Evolutionary conservation across 2,113 vertebrate species (phyloP).

Genomic region (Microtus richardsoni): DNA sequence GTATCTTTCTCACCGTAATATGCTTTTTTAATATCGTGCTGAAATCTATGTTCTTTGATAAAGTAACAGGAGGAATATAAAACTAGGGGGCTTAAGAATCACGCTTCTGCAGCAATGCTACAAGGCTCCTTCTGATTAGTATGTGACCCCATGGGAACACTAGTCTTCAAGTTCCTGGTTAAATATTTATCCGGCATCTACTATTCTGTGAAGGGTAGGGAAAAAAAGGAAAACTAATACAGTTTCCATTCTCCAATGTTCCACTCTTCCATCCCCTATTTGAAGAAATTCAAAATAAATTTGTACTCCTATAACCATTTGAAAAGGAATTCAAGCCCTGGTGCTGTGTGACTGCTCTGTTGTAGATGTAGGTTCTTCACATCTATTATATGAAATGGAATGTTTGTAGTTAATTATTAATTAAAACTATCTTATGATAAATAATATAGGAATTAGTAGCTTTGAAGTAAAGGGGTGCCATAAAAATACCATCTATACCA

Average conservation of each 20-base stretch:
- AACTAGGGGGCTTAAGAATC: conserved; percentile 50
- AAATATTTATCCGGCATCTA: conserved; percentile 66
- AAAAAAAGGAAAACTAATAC: conserved; percentile 26
- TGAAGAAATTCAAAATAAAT: neutral
- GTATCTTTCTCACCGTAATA: conserved; percentile 26
- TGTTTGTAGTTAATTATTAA: neutral
- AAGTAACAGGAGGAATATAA: conserved; percentile 30
- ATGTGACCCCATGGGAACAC: neutral
- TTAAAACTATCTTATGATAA: neutral
- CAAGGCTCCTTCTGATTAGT: conserved; percentile 21
- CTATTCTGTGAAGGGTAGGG: neutral
- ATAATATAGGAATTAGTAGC: neutral
- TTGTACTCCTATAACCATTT: neutral
- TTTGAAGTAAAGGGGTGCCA: neutral
- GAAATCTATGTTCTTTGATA: conserved; percentile 58
- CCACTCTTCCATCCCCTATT: neutral
- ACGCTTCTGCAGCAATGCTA: neutral
- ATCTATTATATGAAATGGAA: neutral
- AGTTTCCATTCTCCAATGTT: conserved; percentile 4
- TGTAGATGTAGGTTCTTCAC: neutral
- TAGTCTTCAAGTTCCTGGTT: conserved; percentile 46
- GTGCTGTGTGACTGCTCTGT: neutral
- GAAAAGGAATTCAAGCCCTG: neutral
- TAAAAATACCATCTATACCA: neutral
- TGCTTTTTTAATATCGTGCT: conserved; percentile 14